A percentile compares a stretch with the other conserved stretches of the same genome.
Evolutionary conservation across 2,797 vertebrate genomes (phyloP).

Genomic region (Acrossocheilus fasciatus): DNA sequence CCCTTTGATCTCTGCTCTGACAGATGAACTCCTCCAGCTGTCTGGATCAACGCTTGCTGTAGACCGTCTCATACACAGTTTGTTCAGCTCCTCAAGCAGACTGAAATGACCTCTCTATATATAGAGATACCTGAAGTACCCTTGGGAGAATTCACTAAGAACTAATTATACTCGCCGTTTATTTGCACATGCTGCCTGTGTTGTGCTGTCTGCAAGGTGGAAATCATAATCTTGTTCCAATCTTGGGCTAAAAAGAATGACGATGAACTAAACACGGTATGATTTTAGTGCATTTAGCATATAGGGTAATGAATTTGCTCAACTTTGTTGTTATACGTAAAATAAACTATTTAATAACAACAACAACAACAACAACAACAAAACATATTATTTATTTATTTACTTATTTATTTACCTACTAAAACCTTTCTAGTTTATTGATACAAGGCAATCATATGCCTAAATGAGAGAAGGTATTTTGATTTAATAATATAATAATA

Average conservation of each 20-base stretch:
- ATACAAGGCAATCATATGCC: not conserved
- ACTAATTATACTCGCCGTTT: not conserved
- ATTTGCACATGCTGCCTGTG: not conserved
- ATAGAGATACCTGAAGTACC: not conserved
- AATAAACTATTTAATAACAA: not conserved
- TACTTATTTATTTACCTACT: not conserved
- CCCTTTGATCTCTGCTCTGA: constrained; percentile 68
- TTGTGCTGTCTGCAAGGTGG: not conserved
- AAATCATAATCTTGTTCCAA: not conserved
- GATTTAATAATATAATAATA: not conserved
- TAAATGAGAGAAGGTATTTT: not conserved
- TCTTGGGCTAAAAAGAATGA: not conserved
- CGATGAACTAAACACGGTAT: not conserved
- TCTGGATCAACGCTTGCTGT: not conserved
- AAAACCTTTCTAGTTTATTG: not conserved
- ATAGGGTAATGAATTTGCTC: not conserved
- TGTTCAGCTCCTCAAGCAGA: not conserved
- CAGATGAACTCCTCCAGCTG: constrained; percentile 54
- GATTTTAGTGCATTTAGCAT: not conserved
- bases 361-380: not conserved
- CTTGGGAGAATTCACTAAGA: not conserved
- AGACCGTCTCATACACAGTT: constrained; percentile 20
- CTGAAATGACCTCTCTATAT: constrained; percentile 20
- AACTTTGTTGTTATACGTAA: not conserved
- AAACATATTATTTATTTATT: too few species aligned